Base-by-base conservation (phyloP, 2,797 vertebrate species). In the Lithobates sylvaticus region DNA sequence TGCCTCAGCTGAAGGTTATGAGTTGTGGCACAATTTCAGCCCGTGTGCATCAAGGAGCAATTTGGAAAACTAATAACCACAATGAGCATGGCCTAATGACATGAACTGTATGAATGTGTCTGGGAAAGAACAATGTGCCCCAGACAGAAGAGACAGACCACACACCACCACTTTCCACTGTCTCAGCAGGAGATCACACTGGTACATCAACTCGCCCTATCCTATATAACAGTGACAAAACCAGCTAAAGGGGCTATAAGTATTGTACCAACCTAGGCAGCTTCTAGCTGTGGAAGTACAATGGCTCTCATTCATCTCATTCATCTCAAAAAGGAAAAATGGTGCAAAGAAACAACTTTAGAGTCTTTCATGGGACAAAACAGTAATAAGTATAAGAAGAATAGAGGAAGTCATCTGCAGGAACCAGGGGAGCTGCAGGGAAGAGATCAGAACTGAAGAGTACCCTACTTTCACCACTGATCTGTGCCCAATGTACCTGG, bases 121-220 rank as follows among this genome's bases (percentile, higher is more conserved):
- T 29, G 65, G 27, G 67, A 80, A 70, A 80, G 67, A 80, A 80
- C 78, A 80, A n/a, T 70, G 42, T 54, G 67, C 42, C 67, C 78
- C 67, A 70, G 78, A 78, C 36, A 47, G 76, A 44, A 42, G 76
- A 78, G 54, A 64, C 64, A 42, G 78, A 70, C 78, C 67, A 70
- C 78, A 70, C 78, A 69, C 15, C 65, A 50, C 13, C 65, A n/a
- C 5, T 26, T 27, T 29, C 65, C 13, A 10, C 44, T n/a, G 29
- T 32, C 10, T 44, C 67, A 50, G 65, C 64, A 47, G 44, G 39
- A 29, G 67, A 27, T 68, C 12, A 79, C 10, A 44, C 21, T 10
- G 44, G 16, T 29, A 13, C 68, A 80, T 69, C 27, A 69, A 10
- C 77, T 47, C 9, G 39, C 39, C 39, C 39, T 10, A 9, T 68